Evolutionary conservation across 2,113 vertebrate genomes (phyloP), one percentile per base, ranked within the genome.

Genomic region (Leucoraja erinaceus): DNA sequence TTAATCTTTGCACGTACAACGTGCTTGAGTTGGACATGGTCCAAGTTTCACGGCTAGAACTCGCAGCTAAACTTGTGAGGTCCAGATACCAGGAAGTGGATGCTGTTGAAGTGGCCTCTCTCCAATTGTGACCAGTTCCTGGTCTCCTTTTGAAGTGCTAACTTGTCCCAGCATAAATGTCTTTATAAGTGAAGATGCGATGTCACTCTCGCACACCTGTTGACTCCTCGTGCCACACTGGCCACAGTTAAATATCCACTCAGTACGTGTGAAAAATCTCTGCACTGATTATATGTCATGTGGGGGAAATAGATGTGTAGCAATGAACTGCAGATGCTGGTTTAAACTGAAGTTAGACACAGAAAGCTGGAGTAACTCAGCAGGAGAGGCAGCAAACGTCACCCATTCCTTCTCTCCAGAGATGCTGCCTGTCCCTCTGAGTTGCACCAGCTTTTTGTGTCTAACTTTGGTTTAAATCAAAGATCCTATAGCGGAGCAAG

Each of bases 1-100:
- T 97, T 97, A 95, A 96, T 97, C 96, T 96, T 93, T 93, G 54
- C 54, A 93, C 77, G 78, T 31, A 63, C 47, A 93, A 94, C 22
- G 28, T 94, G 95, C 66, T 91, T 94, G 95, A 95, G 96, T 95
- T 90, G 93, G 93, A 94, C 95, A 93, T 94, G 94, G 95, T 95
- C 96, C 95, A 94, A 94, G 94, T 94, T 88, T 91, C 47, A 91
- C 72, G 90, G 63, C 90, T 91, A 72, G 90, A 91, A 91, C 66
- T 91, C 54, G 68, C 68, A 91, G 68, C 8, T 25, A 91, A 91
- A 91, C 90, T 68, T 91, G 88, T 90, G 88, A 90, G 88, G 88
- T 90, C 88, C 63, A 90, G 90, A 91, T 91, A 68, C 90, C 66
- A 70, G 66, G 90, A 91, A 91, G 47, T 91, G 33, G 68, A 91